Percentiles rank a stretch among this genome's conserved stretches.
These are phyloP conservation scores for Drosophila infuscata DNA, from an alignment of 2,888 invertebrate genomes.

Conservation along the genomic window DNA sequence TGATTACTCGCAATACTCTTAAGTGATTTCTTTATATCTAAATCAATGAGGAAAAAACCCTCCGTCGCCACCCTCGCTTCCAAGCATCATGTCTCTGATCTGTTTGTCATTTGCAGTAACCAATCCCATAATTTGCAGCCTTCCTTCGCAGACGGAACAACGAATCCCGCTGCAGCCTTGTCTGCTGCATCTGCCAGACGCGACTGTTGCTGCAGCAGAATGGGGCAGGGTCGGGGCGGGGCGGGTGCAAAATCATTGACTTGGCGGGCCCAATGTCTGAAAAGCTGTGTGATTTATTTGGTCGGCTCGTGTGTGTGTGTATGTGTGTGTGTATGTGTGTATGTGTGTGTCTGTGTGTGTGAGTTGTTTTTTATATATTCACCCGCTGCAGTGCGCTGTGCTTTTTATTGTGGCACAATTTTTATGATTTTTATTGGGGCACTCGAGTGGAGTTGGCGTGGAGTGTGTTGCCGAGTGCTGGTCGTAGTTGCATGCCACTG, in stretches of 20 bases:
- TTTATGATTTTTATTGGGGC: slow-evolving; percentile 75
- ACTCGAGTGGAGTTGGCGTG: slow-evolving; percentile 68
- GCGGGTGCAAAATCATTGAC: slow-evolving; percentile 25
- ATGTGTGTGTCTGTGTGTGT: slow-evolving; percentile 15
- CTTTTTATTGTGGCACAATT: slow-evolving; percentile 73
- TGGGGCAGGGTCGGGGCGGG: not conserved
- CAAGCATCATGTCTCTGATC: slow-evolving; percentile 7
- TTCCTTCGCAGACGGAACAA: slow-evolving; percentile 17
- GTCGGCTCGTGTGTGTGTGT: slow-evolving; percentile 54
- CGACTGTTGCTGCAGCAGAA: not conserved
- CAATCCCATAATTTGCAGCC: slow-evolving; percentile 34
- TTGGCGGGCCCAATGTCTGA: slow-evolving; percentile 70
- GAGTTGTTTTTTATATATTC: slow-evolving; percentile 34
- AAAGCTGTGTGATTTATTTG: slow-evolving; percentile 78
- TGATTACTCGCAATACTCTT: not conserved
- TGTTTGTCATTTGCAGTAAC: slow-evolving; percentile 29
- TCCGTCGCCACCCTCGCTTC: not conserved
- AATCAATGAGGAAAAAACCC: not conserved
- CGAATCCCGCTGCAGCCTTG: slow-evolving; percentile 8
- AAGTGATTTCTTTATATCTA: not conserved
- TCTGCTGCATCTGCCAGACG: slow-evolving; percentile 38
- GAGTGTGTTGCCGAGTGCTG: slow-evolving; percentile 40
- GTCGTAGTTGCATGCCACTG: slow-evolving; percentile 59
- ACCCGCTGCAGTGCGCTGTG: slow-evolving; percentile 60
- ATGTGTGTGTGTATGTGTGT: slow-evolving; percentile 1